A percentile compares a stretch with the other conserved stretches of the same genome.
Conservation (phyloP, 2,888 invertebrate species). For the Drosophila hamatofila region DNA sequence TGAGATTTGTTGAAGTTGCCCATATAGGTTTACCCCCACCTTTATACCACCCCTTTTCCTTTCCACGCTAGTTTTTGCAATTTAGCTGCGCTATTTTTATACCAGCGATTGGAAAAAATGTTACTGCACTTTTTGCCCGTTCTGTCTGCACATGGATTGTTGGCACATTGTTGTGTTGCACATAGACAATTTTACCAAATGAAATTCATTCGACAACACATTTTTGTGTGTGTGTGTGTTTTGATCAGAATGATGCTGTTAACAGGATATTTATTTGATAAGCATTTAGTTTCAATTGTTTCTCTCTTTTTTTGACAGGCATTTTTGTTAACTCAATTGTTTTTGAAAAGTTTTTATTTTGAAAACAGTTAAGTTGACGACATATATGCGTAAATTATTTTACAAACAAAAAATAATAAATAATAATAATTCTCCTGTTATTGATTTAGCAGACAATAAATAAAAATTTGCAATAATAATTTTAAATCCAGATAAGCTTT, state of each 20-base stretch:
- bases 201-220: slow-evolving; percentile 46
- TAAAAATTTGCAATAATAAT: too few species aligned
- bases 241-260: slow-evolving; percentile 19
- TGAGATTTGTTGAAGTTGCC: slow-evolving; percentile 72
- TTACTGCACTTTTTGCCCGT: slow-evolving; percentile 41
- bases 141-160: slow-evolving; percentile 31
- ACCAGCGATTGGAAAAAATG: slow-evolving; percentile 40
- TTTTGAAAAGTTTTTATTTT: not conserved
- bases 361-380: not conserved
- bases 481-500: too few species aligned
- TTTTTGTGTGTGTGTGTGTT: not conserved
- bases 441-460: too few species aligned
- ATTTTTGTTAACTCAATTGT: not conserved
- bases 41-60: not conserved
- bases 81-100: slow-evolving; percentile 50
- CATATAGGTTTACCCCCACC: slow-evolving; percentile 51
- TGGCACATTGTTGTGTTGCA: slow-evolving; percentile 30
- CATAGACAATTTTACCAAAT: slow-evolving; percentile 36
- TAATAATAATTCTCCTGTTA: too few species aligned
- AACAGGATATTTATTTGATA: slow-evolving; percentile 46
- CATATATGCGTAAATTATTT: too few species aligned
- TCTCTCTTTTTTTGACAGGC: not conserved
- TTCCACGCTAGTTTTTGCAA: slow-evolving; percentile 22
- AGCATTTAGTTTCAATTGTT: slow-evolving; percentile 7
- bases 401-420: too few species aligned